Evolutionary conservation across 2,113 vertebrate species (phyloP), one percentile per base, ranked within the genome.

Genomic region (Tachycineta bicolor): DNA sequence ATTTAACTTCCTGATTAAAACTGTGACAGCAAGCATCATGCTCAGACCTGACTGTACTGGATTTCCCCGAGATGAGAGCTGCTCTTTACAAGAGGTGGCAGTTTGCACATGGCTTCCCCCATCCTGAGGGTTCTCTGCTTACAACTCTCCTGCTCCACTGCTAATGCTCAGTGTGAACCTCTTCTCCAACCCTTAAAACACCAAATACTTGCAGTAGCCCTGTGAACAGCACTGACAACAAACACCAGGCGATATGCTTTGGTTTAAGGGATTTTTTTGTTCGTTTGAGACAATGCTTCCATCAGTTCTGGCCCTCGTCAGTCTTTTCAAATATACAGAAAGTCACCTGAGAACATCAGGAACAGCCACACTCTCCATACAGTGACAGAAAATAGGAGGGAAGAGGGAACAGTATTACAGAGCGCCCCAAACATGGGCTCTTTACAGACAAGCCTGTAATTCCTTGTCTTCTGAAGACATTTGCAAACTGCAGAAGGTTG

Each of bases 251-350:
- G 25, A 71, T 41, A 5, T 24, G 24, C 41, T 81, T 55, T 33
- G 22, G 21, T 63, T 63, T 60, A 37, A 37, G 19, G 25, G 73
- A 65, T 39, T 20, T n/a, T n/a, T 37, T 2, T 13, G n/a, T 29
- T 67, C 2, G 1, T 69, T 24, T 22, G 52, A 82, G 50, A 34
- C 46, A 44, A 28, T 14, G 43, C 31, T 80, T 74, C 29, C 14
- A 24, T 53, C 74, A 50, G 47, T 63, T 70, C n/a, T 44, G 73
- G 34, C 25, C 55, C 26, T 37, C 47, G 19, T 7, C 1, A 14
- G 39, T 37, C 31, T 49, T 69, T 85, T 4, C 3, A 2, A 55
- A 33, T 21, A 70, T 0, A 31, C 0, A 14, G 49, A 58, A 77
- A 71, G 53, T 37, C 56, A 83, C 29, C 47, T 3, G 15, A 80